Evolutionary conservation across 2,888 invertebrate genomes (phyloP), one percentile per base, ranked within the genome.

Genomic region (Petrolisthes manimaculis): DNA sequence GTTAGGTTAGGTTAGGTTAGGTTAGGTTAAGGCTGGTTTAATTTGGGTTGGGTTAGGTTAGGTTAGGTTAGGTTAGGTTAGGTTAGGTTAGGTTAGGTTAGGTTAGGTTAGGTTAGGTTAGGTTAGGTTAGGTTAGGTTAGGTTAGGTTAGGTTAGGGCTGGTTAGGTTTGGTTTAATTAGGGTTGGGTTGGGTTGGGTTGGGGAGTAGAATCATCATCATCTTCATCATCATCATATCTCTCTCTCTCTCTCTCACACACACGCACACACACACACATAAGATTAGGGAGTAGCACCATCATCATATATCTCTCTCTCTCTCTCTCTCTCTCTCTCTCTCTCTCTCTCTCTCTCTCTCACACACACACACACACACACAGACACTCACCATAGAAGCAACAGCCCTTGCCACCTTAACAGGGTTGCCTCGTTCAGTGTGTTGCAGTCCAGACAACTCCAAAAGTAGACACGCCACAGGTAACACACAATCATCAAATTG

Each of bases 401-500:
- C 3, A 4, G 51, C 79, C 55, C 79, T 53, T 18, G 79, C 94
- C 21, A 96, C 95, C 90, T 95, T 94, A 82, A 96, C 94, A 4
- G 96, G 95, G 92, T 95, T 96, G 91, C 95, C 95, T 84, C 96
- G 94, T 92, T 95, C 95, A 3, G 94, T 93, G 93, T 95, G 95
- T 89, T 95, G 94, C 87, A 95, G 93, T 51, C 94, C 94, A 51
- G 96, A 95, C 89, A 95, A 94, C 92, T 96, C 95, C 91, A 96
- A 93, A 93, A 96, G 94, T 79, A 96, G 94, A 94, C 95, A 95
- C 89, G 94, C 94, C 0, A 96, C 95, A 0, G 96, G 96, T 18
- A 96, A 93, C 3, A 96, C 95, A 1, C 94, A 94, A 1, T 95
- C 95, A 89, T 96, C 96, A 92, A 96, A 96, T 93, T 97, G 97